Conservation (phyloP, 1,140 invertebrate species). For the Heliconius hermathena region DNA sequence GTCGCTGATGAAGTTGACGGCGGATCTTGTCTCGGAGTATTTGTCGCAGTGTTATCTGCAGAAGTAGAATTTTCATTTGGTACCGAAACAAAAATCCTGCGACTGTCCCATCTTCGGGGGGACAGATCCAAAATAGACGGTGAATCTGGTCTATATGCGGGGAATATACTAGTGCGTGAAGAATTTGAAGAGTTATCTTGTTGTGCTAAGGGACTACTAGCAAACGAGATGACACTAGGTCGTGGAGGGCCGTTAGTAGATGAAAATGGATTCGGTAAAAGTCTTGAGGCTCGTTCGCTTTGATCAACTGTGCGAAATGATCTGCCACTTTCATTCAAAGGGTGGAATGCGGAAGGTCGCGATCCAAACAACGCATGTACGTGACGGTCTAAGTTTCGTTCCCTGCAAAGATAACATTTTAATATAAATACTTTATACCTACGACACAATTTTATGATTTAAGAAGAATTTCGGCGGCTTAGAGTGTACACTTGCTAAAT, state of each 20-base stretch:
- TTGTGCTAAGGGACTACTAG: slow-evolving; percentile 38
- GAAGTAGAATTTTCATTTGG: slow-evolving; percentile 38
- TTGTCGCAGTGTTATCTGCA: slow-evolving; percentile 32
- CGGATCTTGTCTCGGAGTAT: slow-evolving; percentile 33
- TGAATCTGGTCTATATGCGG: slow-evolving; percentile 51
- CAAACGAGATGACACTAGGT: slow-evolving; percentile 45
- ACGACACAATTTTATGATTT: too few species aligned
- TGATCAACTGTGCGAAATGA: slow-evolving; percentile 57
- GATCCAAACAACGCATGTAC: slow-evolving; percentile 62
- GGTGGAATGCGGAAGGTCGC: slow-evolving; percentile 71
- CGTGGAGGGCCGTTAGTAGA: slow-evolving; percentile 47
- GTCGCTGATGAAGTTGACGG: slow-evolving; percentile 41
- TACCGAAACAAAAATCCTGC: slow-evolving; percentile 37
- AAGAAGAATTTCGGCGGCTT: too few species aligned
- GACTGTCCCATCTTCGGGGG: slow-evolving; percentile 43
- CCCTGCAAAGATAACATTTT: slow-evolving; percentile 45
- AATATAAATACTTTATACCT: neutral
- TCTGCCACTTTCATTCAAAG: slow-evolving; percentile 54
- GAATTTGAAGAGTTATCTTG: slow-evolving; percentile 48
- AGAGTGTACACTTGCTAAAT: too few species aligned
- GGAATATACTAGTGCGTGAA: slow-evolving; percentile 68
- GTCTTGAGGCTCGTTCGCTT: slow-evolving; percentile 54
- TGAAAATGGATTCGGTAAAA: slow-evolving; percentile 73
- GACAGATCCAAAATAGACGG: slow-evolving; percentile 46
- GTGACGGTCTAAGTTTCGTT: slow-evolving; percentile 45